Conservation (phyloP, 2,797 vertebrate genomes). For the Pitangus sulphuratus region DNA sequence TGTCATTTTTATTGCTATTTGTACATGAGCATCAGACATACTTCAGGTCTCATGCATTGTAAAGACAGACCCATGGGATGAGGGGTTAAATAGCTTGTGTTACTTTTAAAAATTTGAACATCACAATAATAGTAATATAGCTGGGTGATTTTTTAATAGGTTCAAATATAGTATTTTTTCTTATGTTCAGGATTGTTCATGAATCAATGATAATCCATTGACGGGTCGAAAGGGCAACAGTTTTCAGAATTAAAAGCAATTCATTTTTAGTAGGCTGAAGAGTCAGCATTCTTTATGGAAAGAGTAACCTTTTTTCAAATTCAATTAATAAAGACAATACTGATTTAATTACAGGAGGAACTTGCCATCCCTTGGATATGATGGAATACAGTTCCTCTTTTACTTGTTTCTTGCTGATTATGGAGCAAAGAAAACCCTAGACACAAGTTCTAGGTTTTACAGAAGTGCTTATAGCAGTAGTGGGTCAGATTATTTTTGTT, state of each 20-base stretch:
- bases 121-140: neutral
- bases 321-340: neutral
- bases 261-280: neutral
- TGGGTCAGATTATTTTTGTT: neutral
- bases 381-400: neutral
- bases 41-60: neutral
- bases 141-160: neutral
- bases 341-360: neutral
- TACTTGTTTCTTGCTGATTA: neutral
- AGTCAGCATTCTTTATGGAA: constrained; percentile 8
- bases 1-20: neutral
- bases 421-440: neutral
- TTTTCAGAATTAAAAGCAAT: neutral
- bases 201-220: constrained; percentile 13
- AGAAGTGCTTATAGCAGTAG: neutral
- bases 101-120: neutral
- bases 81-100: neutral
- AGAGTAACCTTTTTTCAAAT: neutral
- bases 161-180: neutral
- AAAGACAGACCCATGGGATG: neutral
- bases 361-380: neutral
- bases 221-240: neutral
- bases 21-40: neutral
- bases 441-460: neutral
- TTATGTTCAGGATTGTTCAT: neutral